Conservation (phyloP, 2,888 invertebrate species). For the Platycheirus albimanus region DNA sequence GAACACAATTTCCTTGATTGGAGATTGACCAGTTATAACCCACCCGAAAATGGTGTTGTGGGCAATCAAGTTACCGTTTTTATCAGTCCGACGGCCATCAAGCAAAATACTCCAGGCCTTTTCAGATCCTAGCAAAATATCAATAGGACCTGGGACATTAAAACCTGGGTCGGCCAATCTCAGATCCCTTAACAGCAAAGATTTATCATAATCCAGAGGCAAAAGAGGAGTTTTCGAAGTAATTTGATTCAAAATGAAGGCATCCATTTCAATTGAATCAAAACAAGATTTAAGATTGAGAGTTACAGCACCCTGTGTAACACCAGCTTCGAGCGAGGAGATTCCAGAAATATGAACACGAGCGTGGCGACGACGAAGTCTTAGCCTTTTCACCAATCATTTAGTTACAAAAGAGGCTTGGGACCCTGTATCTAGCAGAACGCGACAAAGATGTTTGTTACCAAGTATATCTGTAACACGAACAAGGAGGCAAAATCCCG, state of each 20-base stretch:
- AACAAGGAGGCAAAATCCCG: not conserved
- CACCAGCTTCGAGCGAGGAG: slow-evolving; percentile 13
- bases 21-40: not conserved
- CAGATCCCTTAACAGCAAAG: not conserved
- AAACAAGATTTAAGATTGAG: not conserved
- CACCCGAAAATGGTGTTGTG: slow-evolving; percentile 1
- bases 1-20: not conserved
- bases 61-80: not conserved
- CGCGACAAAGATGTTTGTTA: not conserved
- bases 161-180: slow-evolving; percentile 7
- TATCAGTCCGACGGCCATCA: slow-evolving; percentile 1
- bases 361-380: slow-evolving; percentile 12
- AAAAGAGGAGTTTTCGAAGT: not conserved
- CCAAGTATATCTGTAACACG: not conserved
- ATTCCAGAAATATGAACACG: slow-evolving; percentile 13
- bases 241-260: slow-evolving; percentile 2
- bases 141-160: not conserved
- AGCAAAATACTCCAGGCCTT: slow-evolving; percentile 12
- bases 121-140: slow-evolving; percentile 11
- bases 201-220: not conserved
- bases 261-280: not conserved
- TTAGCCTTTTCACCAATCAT: slow-evolving; percentile 3
- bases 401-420: not conserved
- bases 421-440: not conserved
- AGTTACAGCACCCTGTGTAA: slow-evolving; percentile 21